Evolutionary conservation across 2,888 invertebrate species (phyloP), one percentile per base, ranked within the genome.

Genomic region (Bombyx huttoni): DNA sequence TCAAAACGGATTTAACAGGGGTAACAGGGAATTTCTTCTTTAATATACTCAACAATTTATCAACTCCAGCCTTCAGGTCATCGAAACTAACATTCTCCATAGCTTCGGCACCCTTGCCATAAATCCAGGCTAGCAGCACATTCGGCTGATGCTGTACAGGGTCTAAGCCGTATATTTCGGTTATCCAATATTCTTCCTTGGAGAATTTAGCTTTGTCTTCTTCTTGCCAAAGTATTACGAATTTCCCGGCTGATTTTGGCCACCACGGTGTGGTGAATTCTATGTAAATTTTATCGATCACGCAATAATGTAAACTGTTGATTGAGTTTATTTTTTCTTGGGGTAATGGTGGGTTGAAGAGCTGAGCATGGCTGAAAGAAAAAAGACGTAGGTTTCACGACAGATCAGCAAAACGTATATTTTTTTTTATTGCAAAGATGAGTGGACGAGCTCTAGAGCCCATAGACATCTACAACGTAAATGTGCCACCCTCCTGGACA

Each of bases 211-310:
- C 68, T 56, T 87, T 89, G 54, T 90, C 90, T 56, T 89, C 78
- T 1, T 89, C 80, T 0, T 78, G 75, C 92, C 92, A 92, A 3
- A 92, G 64, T 1, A 92, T 73, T 34, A 82, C 78, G 61, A 92
- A 89, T 48, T 86, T 89, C 10, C 81, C 75, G 1, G 81, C 75
- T 0, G 65, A 59, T 50, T 77, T 72, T 0, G 79, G 88, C 93
- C 94, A 94, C 92, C 94, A 94, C 0, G 89, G 85, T 46, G 85
- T 71, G 1, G 91, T 87, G 69, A 93, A 94, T 67, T 91, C 90
- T 2, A 94, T 78, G 70, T 91, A 93, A 55, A 94, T 90, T 81
- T 94, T 94, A 67, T 93, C 90, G 1, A 93, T 89, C 10, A 91
- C 84, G 33, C 93, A 92, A 59, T 93, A 89, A 35, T 90, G 90